A percentile compares a stretch with the other conserved stretches of the same genome.
These are phyloP conservation scores for Uropsilus gracilis DNA, from an alignment of 2,113 vertebrate genomes.

Conservation along the genomic window DNA sequence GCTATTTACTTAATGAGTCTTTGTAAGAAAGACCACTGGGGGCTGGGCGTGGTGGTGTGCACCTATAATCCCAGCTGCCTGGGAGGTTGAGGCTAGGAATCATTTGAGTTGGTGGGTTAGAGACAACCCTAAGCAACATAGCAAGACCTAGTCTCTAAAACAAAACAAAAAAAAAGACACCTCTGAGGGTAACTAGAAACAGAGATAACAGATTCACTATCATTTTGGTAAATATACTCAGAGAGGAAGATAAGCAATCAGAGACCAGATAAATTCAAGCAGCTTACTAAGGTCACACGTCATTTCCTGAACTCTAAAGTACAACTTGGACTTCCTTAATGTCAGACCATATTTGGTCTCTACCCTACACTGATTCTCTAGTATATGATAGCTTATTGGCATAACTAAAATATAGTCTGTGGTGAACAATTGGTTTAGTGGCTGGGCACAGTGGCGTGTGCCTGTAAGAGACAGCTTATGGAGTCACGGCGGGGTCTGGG, in stretches of 20 bases:
- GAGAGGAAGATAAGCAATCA: neutral
- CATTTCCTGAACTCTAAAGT: neutral
- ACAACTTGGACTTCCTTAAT: neutral
- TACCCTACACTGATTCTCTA: neutral
- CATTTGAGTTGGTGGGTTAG: too few relatives aligned
- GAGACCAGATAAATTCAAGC: neutral
- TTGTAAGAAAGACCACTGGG: neutral
- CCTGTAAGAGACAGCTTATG: too few relatives aligned
- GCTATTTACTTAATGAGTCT: neutral
- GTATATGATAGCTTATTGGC: neutral
- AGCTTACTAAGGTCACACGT: neutral
- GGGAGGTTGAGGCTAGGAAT: too few relatives aligned
- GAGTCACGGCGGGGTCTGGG: too few relatives aligned
- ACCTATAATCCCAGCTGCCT: too few relatives aligned
- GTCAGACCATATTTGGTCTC: neutral
- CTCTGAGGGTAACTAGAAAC: neutral
- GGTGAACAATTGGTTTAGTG: neutral
- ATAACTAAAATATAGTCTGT: neutral
- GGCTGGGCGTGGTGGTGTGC: too few relatives aligned
- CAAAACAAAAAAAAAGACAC: neutral
- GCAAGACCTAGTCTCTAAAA: too few relatives aligned
- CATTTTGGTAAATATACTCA: constrained; percentile 25
- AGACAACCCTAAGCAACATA: too few relatives aligned
- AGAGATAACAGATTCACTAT: neutral
- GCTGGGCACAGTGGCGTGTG: too few relatives aligned